Conservation (phyloP, 1,140 invertebrate species). For the Andrena cerasifolii region DNA sequence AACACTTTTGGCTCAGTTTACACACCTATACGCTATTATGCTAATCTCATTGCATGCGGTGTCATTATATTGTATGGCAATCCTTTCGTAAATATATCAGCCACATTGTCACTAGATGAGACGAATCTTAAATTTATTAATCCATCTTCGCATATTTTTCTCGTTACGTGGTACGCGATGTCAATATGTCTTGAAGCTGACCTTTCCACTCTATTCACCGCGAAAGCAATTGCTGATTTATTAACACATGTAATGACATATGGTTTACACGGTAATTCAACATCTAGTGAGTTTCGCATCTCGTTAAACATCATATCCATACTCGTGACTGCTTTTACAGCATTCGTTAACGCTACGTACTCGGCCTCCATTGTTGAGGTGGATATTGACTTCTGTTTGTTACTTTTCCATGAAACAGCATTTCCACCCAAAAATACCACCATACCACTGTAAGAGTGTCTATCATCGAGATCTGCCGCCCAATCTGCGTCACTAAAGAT, state of each 20-base stretch:
- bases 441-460: conserved; percentile 23
- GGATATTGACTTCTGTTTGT: conserved; percentile 28
- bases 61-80: not conserved
- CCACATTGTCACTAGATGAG: conserved; percentile 2
- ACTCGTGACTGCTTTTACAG: conserved; percentile 11
- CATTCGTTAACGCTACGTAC: conserved; percentile 6
- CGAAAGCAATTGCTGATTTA: conserved; percentile 6
- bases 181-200: conserved; percentile 5
- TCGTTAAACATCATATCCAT: conserved; percentile 22
- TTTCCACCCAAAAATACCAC: conserved; percentile 8
- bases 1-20: not conserved
- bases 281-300: not conserved
- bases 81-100: conserved; percentile 6
- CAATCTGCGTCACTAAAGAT: conserved; percentile 19
- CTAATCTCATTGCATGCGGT: too few relatives aligned
- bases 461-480: conserved; percentile 18
- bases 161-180: not conserved
- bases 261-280: not conserved
- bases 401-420: conserved; percentile 12
- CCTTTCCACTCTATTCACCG: conserved; percentile 1
- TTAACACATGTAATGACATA: conserved; percentile 15
- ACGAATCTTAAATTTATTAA: not conserved
- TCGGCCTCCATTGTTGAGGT: conserved; percentile 20
- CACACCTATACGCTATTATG: not conserved
- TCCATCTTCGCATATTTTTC: conserved; percentile 10